Evolutionary conservation across 2,797 vertebrate species (phyloP).

Genomic region (Simalia tracyae): DNA sequence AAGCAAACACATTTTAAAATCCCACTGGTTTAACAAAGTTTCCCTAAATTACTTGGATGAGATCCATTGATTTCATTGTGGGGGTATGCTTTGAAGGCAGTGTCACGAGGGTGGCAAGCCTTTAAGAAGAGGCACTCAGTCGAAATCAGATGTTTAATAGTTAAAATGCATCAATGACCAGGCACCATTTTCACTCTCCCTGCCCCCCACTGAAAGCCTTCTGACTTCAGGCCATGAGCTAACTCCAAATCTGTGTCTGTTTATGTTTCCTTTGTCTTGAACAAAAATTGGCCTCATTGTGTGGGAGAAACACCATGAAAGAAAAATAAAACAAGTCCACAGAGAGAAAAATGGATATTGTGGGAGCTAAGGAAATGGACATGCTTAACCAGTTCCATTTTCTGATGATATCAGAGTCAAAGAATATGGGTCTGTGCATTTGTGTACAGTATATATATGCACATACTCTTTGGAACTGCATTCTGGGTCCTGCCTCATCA

Average conservation of each 20-base stretch:
- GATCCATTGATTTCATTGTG: not conserved
- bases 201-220: slow-evolving; percentile 24
- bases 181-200: slow-evolving; percentile 1
- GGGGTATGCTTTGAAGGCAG: not conserved
- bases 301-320: slow-evolving; percentile 82
- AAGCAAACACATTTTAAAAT: not conserved
- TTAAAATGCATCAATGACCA: not conserved
- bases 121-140: not conserved
- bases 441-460: slow-evolving; percentile 28
- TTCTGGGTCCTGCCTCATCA: slow-evolving; percentile 65
- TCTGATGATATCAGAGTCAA: slow-evolving; percentile 76
- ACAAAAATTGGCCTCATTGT: slow-evolving; percentile 84
- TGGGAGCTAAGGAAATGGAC: slow-evolving; percentile 74
- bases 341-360: slow-evolving; percentile 74
- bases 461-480: slow-evolving; percentile 59
- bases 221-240: slow-evolving; percentile 58
- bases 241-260: slow-evolving; percentile 71
- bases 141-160: not conserved
- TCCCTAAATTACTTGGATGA: not conserved
- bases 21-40: not conserved
- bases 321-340: slow-evolving; percentile 81
- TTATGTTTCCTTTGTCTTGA: slow-evolving; percentile 80
- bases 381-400: slow-evolving; percentile 73
- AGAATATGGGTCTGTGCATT: slow-evolving; percentile 61
- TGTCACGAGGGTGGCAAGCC: not conserved